These are phyloP conservation scores for Macrosiphum euphorbiae DNA, from an alignment of 2,888 invertebrate species.

Conservation along the genomic window DNA sequence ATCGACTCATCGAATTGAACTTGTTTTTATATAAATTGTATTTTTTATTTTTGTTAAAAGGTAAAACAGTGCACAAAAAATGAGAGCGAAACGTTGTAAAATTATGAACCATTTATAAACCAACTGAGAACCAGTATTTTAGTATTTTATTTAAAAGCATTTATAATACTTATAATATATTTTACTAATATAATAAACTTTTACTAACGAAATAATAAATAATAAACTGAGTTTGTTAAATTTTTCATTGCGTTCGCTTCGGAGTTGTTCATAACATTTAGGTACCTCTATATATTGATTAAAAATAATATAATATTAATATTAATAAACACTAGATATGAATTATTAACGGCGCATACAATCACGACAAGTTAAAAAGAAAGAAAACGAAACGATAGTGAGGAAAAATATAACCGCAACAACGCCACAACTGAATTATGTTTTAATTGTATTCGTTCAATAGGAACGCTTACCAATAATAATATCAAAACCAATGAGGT, in stretches of 20 bases:
- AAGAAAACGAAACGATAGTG: neutral
- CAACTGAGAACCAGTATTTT: neutral
- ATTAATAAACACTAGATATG: neutral
- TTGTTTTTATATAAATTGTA: no score
- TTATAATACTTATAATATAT: neutral
- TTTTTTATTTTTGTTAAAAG: neutral
- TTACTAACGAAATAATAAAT: no score
- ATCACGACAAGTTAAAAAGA: neutral
- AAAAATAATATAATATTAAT: neutral
- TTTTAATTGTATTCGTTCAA: neutral
- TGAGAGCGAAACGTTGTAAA: neutral
- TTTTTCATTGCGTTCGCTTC: neutral
- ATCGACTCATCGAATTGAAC: neutral
- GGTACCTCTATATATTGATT: no score
- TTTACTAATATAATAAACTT: no score
- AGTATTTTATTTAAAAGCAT: neutral
- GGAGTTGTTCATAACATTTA: neutral
- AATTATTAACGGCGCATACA: neutral
- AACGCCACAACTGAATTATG: no score
- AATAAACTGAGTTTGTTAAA: neutral
- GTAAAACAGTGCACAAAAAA: neutral
- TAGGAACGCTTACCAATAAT: neutral
- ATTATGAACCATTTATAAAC: constrained; percentile 5
- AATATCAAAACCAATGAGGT: neutral
- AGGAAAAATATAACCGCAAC: neutral